phyloP scores from a whole-genome alignment of 2,888 invertebrate genomes.

The Sinelater perroti region DNA sequence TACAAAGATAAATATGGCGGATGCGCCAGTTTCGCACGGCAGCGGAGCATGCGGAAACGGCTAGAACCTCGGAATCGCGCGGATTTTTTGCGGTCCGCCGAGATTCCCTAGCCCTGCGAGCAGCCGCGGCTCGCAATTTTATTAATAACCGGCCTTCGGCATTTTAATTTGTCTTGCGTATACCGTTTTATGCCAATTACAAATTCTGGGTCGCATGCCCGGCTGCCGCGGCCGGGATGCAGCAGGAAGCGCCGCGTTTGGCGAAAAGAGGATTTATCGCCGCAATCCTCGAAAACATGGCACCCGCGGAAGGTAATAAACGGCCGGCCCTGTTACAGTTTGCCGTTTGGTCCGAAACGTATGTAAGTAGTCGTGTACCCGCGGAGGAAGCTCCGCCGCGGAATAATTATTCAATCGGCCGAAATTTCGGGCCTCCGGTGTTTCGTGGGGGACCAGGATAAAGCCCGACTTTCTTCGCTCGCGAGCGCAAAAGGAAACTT shows the following conservation, averaged over 20 bases:
- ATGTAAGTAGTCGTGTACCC: conserved; percentile 11
- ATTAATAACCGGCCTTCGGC: conserved; percentile 19
- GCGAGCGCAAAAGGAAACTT: conserved; percentile 2
- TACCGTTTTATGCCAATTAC: conserved; percentile 36
- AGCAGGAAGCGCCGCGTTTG: conserved; percentile 18
- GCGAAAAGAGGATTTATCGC: conserved; percentile 20
- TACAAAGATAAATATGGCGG: conserved; percentile 1
- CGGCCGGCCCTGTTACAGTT: conserved; percentile 8
- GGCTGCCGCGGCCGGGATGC: conserved; percentile 15
- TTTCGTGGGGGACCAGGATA: not conserved
- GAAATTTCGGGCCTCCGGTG: conserved; percentile 1
- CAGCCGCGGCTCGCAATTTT: conserved; percentile 20
- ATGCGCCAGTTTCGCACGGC: too few species aligned
- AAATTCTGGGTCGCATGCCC: conserved; percentile 25
- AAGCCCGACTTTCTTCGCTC: conserved; percentile 1
- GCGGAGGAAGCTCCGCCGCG: conserved; percentile 9
- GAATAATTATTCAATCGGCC: conserved; percentile 11
- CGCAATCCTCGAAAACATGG: conserved; percentile 17
- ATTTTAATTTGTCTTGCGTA: conserved; percentile 26
- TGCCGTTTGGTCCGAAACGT: conserved; percentile 15
- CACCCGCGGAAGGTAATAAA: conserved; percentile 18
- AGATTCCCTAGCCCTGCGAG: conserved; percentile 7
- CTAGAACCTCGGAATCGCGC: conserved; percentile 10
- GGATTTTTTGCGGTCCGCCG: conserved; percentile 5
- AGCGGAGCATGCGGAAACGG: not conserved